Evolutionary conservation across 2,797 vertebrate species (phyloP).

Genomic region (Urosaurus nigricauda): DNA sequence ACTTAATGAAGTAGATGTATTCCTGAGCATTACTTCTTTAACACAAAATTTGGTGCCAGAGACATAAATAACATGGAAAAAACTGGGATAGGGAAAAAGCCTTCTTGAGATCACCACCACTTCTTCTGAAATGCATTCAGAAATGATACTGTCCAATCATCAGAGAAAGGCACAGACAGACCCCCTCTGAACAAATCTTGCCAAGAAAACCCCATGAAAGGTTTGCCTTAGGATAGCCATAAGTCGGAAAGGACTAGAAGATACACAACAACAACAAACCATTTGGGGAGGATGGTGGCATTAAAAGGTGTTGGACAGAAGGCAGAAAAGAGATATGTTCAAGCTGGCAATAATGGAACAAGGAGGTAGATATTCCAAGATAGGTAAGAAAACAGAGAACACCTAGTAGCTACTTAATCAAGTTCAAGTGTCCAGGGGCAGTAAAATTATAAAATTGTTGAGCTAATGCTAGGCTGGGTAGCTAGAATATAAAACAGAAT

Average conservation of each 20-base stretch:
- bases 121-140: too few relatives aligned
- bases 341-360: not conserved
- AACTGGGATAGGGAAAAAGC: too few relatives aligned
- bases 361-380: not conserved
- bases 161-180: too few relatives aligned
- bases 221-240: not conserved
- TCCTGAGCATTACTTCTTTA: too few relatives aligned
- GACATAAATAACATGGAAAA: too few relatives aligned
- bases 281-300: not conserved
- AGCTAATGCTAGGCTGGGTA: not conserved
- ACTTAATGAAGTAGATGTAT: too few relatives aligned
- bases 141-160: accelerated
- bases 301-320: not conserved
- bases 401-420: not conserved
- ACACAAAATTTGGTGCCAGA: too few relatives aligned
- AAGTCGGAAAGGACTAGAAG: too few relatives aligned
- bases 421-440: not conserved
- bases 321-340: not conserved
- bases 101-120: too few relatives aligned
- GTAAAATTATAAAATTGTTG: not conserved
- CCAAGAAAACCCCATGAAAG: too few relatives aligned
- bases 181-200: too few relatives aligned
- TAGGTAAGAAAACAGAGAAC: not conserved
- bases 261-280: too few relatives aligned
- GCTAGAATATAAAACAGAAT: not conserved